These are phyloP conservation scores for Troides aeacus DNA, from an alignment of 2,888 invertebrate genomes.

Conservation along the genomic window DNA sequence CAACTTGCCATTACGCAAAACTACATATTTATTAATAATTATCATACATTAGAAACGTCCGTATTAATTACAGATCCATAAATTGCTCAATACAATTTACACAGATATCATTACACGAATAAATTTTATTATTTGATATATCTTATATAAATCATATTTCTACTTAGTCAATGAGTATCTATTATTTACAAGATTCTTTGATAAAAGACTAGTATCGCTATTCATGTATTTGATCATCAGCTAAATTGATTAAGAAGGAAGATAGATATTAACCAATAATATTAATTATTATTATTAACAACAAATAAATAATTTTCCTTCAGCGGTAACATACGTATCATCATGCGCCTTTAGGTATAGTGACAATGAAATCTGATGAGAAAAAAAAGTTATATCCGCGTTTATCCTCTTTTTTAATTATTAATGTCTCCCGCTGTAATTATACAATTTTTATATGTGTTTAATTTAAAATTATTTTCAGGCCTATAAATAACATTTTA, in stretches of 20 bases:
- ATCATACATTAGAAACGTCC: conserved; percentile 4
- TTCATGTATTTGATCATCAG: conserved; percentile 32
- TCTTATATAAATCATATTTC: conserved; percentile 68
- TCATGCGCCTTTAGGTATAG: background rate
- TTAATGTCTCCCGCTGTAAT: background rate
- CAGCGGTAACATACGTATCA: background rate
- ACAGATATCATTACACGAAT: conserved; percentile 45
- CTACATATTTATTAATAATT: conserved; percentile 1
- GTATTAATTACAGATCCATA: conserved; percentile 5
- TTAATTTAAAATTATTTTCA: too few species aligned
- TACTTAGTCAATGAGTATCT: conserved; percentile 75
- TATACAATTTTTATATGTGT: too few species aligned
- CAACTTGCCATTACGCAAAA: background rate
- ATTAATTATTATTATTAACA: conserved; percentile 11
- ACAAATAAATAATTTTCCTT: background rate
- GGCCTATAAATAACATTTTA: too few species aligned
- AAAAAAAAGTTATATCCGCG: background rate
- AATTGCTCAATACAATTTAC: conserved; percentile 11
- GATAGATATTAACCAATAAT: background rate
- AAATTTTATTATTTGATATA: conserved; percentile 57
- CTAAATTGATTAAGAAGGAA: background rate
- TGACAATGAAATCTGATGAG: background rate
- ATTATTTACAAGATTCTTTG: conserved; percentile 73
- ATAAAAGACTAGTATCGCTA: conserved; percentile 69
- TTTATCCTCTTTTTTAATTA: background rate